Evolutionary conservation across 2,113 vertebrate species (phyloP), one percentile per base, ranked within the genome.

Genomic region (Hylia prasina): DNA sequence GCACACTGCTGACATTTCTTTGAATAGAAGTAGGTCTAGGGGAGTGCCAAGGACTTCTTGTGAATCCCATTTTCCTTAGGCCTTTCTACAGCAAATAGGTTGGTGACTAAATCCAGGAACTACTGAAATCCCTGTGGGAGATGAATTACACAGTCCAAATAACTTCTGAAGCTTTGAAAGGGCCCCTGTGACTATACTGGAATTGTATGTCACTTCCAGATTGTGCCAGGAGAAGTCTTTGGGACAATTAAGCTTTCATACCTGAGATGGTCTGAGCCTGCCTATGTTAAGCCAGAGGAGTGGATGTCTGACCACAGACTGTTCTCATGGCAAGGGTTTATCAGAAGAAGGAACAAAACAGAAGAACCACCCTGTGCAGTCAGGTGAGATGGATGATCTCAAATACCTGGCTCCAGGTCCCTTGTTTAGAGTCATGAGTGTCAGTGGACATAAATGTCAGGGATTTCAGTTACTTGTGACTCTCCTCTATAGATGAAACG

Each of bases 311-410:
- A 31, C 15, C 58, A 75, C 9, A 37, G 54, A 21, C n/a, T 30
- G 3, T 53, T 72, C 25, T 40, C 30, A 58, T 35, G 24, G 40
- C 37, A 69, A 69, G 31, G 35, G 7, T 8, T 86, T 60, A 31
- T 27, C 18, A 79, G 44, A 82, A 91, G 27, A 45, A 76, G 30
- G 7, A 86, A 7, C 40, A 76, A 19, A 19, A 1, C 2, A 15
- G 25, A 24, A 73, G 22, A 82, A 20, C 0, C 3, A 65, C 30
- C 15, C 8, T n/a, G 16, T 6, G 4, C 4, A 3, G 5, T 24
- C 48, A 40, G 22, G 18, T 0, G 7, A 72, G 30, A 51, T 4
- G 0, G 2, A 20, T 0, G 0, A 45, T 65, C 24, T 85, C 64
- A 57, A 66, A 71, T 25, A 63, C 13, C 8, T 64, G 15, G 3